Base-by-base conservation (phyloP, 2,113 vertebrate species). In the Engystomops pustulosus region DNA sequence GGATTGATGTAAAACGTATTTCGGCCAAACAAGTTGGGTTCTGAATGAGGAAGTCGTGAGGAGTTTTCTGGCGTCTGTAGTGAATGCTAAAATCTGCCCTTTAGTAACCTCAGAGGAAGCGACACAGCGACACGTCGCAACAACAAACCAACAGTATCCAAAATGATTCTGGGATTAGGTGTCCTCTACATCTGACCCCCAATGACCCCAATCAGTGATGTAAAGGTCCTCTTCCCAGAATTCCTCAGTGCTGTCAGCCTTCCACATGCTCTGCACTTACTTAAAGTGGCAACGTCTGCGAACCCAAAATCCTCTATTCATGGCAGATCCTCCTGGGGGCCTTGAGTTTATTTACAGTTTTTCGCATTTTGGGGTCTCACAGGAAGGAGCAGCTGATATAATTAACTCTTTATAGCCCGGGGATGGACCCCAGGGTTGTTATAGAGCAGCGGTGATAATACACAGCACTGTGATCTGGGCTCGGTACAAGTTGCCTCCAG, bases 211-310 rank as follows among this genome's bases (percentile, higher is more conserved):
- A n/a, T 25, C 30, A 34, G 4, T 23, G 49, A 49, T 34, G 25
- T 3, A 32, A 49, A 9, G 7, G 5, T 23, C 0, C 4, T 10
- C 30, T 23, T 53, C 49, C 74, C 72, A 55, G 17, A 34, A 49
- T 53, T 20, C 30, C 72, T 2, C 30, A 18, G 3, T 11, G 17
- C 17, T 30, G 0, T 32, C 9, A 23, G 18, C 23, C 69, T 44
- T 45, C 11, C 23, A 72, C n/a, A 25, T 38, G 9, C 49, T 14
- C 11, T 9, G 7, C 11, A 36, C 49, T n/a, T 0, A 53, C 34
- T 77, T 77, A 77, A 77, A 77, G 74, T 20, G 74, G 74, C 74
- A 14, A 77, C 47, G 41, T n/a, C 69, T 15, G 69, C 23, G n/a
- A 25, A 11, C 1, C 68, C 14, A 12, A n/a, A 23, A 44, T 0